Conservation (phyloP, 1,140 invertebrate species). For the Berghia stephanieae region DNA sequence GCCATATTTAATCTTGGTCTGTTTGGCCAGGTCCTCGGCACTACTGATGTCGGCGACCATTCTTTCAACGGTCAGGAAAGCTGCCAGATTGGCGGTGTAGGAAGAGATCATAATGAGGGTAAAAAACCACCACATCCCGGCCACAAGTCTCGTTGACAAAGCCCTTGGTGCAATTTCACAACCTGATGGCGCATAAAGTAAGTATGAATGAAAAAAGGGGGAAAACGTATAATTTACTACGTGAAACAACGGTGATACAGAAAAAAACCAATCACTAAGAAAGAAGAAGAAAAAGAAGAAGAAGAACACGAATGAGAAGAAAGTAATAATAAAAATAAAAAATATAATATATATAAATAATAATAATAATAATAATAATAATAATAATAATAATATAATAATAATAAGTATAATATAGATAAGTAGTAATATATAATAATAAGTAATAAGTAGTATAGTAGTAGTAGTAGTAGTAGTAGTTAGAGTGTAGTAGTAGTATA, state of each 20-base stretch:
- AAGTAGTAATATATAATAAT: too few relatives aligned
- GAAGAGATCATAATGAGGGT: constrained; percentile 97
- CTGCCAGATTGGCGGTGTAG: constrained; percentile 97
- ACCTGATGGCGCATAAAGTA: too few relatives aligned
- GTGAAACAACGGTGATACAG: background rate
- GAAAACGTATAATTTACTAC: too few relatives aligned
- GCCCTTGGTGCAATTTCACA: constrained; percentile 69
- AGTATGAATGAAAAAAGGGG: constrained; percentile 71
- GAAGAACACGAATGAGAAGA: background rate
- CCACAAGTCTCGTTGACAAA: constrained; percentile 92
- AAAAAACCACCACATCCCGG: constrained; percentile 99
- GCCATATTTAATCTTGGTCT: constrained; percentile 96
- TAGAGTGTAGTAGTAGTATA: too few relatives aligned
- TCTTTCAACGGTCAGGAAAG: constrained; percentile 92
- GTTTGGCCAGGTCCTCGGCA: constrained; percentile 89
- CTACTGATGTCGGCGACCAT: constrained; percentile 96
- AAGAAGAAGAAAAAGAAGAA: too few relatives aligned
- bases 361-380: background rate
- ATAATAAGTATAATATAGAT: constrained; percentile 11
- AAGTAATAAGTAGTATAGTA: too few relatives aligned
- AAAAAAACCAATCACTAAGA: background rate
- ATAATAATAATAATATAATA: constrained; percentile 16
- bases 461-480: too few relatives aligned
- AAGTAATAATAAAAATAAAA: too few relatives aligned
- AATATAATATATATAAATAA: background rate